phyloP scores from a whole-genome alignment of 2,113 vertebrate genomes.

The Megaleporinus macrocephalus region DNA sequence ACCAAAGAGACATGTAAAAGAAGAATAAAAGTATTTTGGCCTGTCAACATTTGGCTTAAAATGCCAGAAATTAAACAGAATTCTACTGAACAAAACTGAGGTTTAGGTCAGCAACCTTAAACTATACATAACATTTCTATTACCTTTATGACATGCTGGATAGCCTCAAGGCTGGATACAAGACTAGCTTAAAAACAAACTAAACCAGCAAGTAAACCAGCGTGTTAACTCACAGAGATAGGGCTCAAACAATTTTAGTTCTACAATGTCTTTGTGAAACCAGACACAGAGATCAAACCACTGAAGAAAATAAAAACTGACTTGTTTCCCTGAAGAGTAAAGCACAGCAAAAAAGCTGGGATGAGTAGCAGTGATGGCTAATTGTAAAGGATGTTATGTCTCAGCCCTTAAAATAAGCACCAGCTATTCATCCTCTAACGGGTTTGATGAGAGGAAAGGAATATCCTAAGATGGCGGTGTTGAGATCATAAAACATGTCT shows the following conservation, averaged over 20 bases:
- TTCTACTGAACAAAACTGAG: not conserved
- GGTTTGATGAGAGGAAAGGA: not conserved
- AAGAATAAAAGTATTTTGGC: not conserved
- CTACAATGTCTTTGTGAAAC: not conserved
- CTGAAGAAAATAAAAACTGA: not conserved
- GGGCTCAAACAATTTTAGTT: not conserved
- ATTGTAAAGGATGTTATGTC: constrained; percentile 3
- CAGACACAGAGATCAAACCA: no score
- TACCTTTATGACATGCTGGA: no score
- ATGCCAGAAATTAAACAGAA: no score
- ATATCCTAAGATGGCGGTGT: not conserved
- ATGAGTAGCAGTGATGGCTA: not conserved
- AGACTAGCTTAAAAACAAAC: no score
- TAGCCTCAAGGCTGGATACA: no score
- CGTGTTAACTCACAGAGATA: no score
- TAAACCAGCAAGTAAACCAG: no score
- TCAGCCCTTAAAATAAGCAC: not conserved
- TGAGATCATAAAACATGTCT: no score
- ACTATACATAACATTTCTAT: no score
- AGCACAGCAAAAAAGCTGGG: no score
- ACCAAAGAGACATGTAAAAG: not conserved
- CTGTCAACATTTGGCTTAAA: not conserved
- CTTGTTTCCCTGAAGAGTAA: not conserved
- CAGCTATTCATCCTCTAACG: not conserved
- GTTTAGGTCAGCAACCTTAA: not conserved